Conservation (phyloP, 2,113 vertebrate species). For the Apodemus sylvaticus region DNA sequence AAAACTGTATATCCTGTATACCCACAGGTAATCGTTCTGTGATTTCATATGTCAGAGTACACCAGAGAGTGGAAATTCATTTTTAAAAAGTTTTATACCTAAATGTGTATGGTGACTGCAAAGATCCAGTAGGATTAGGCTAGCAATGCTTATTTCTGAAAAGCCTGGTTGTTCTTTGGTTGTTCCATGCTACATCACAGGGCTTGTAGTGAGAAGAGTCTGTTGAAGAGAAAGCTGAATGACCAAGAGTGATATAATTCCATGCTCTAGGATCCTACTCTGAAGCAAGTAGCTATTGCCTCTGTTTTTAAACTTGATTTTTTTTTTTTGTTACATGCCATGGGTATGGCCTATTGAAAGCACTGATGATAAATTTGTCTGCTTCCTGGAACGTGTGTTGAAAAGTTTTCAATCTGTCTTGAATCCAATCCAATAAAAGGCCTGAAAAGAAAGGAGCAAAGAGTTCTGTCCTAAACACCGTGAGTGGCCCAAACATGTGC, state of each 20-base stretch:
- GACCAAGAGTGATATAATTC: constrained; percentile 26
- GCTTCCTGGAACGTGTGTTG: constrained; percentile 37
- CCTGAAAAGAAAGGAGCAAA: constrained; percentile 21
- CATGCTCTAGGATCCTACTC: background rate
- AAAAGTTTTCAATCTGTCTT: constrained; percentile 36
- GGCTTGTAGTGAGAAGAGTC: constrained; percentile 19
- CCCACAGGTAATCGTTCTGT: background rate
- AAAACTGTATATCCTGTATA: constrained; percentile 38
- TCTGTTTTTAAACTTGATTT: constrained; percentile 1
- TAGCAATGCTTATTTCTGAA: background rate
- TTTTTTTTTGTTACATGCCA: background rate
- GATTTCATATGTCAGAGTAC: background rate
- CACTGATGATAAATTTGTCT: constrained; percentile 6
- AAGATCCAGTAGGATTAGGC: background rate
- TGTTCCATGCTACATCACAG: constrained; percentile 38
- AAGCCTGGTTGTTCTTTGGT: constrained; percentile 14
- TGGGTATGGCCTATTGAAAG: background rate
- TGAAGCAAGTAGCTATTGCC: constrained; percentile 9
- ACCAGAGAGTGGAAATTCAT: background rate
- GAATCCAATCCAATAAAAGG: constrained; percentile 52
- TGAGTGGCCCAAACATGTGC: background rate
- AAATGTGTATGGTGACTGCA: constrained; percentile 26
- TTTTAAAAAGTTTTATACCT: constrained; percentile 3
- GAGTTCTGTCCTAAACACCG: background rate
- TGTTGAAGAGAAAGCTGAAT: constrained; percentile 27